These are phyloP conservation scores for Hyperopisus bebe DNA, from an alignment of 2,113 vertebrate genomes.

Conservation along the genomic window DNA sequence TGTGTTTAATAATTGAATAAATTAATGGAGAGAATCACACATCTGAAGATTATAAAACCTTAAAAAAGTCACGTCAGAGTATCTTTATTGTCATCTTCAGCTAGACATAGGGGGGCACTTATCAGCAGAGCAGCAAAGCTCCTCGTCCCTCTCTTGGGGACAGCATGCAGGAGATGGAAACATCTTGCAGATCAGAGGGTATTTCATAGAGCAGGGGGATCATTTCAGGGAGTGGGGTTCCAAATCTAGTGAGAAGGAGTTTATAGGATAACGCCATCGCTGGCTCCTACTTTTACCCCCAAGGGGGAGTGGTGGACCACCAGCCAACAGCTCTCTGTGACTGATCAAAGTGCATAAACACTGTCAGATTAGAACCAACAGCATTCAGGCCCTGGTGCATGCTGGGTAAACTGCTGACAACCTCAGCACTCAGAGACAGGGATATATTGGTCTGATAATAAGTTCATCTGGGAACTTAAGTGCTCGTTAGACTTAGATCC, in stretches of 20 bases:
- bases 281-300: neutral
- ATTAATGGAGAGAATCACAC: too few relatives aligned
- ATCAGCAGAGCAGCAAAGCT: neutral
- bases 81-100: too few relatives aligned
- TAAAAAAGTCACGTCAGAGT: too few relatives aligned
- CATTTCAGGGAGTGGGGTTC: neutral
- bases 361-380: neutral
- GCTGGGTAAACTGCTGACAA: neutral
- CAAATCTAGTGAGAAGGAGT: neutral
- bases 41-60: too few relatives aligned
- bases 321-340: neutral
- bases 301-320: neutral
- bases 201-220: neutral
- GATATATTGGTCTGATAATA: neutral
- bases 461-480: neutral
- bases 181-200: neutral
- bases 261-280: neutral
- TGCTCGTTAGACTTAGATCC: neutral
- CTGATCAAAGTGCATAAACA: neutral
- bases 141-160: neutral
- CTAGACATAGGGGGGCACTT: too few relatives aligned
- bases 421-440: neutral
- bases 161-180: neutral
- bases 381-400: neutral
- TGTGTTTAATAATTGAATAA: too few relatives aligned